Base-by-base conservation (phyloP, 2,113 vertebrate genomes). In the Leptocoma aspasia region DNA sequence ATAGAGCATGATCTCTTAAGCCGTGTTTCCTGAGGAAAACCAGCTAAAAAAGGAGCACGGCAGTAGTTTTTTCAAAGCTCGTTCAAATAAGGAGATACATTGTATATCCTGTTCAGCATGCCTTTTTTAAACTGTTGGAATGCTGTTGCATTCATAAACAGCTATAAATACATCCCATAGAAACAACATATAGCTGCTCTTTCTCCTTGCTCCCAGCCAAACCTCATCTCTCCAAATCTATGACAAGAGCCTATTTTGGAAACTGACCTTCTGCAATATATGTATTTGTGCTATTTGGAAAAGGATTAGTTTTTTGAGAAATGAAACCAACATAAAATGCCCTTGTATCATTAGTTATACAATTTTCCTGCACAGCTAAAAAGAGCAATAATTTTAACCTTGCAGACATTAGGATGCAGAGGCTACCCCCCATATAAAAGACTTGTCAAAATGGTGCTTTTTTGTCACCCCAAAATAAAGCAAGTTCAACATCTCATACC, bases 21-120 rank as follows among this genome's bases (percentile, higher is more conserved):
- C 86, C 47, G 28, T 57, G 26, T 73, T 95, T 95, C 82, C 86
- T 89, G 64, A 93, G 85, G 63, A 96, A 82, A 93, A 30, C 28
- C 49, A 82, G 76, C 64, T 94, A 70, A 92, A 96, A 89, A 91
- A 44, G 68, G 71, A 78, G n/a, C 15, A 71, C n/a, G 35, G 72
- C 1, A 11, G 42, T 37, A 37, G 19, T 21, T 89, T 93, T 90
- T 95, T 75, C 61, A 79, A 75, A 86, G 64, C 80, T 79, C 45
- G 6, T 91, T 96, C 94, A 97, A 95, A 96, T 94, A 97, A 96
- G 91, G 94, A 95, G 83, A 89, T 86, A 60, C 33, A 84, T 30
- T 61, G 56, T 89, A 89, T 94, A 86, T 86, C 76, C 83, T 84
- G 60, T 68, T 89, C 83, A 92, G 41, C 24, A 17, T 44, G 80